Evolutionary conservation across 2,888 invertebrate genomes (phyloP), one percentile per base, ranked within the genome.

Genomic region (Himalopsyche japonica): DNA sequence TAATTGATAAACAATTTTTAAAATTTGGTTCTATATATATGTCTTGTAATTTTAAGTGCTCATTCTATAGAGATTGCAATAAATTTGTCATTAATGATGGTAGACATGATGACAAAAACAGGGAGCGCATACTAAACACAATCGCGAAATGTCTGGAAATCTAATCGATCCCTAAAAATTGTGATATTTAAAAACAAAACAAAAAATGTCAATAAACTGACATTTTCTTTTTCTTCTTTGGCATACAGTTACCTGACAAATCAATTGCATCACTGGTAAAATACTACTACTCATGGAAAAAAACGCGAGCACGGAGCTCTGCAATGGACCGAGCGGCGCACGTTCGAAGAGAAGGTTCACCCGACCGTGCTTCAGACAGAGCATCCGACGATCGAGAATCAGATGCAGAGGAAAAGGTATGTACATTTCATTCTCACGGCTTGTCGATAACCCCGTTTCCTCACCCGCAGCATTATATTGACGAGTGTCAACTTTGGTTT

Each of bases 201-300:
- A n/a, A n/a, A n/a, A n/a, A n/a, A n/a, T n/a, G n/a, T n/a, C n/a
- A n/a, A n/a, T n/a, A n/a, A n/a, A n/a, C n/a, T n/a, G n/a, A n/a
- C n/a, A n/a, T n/a, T n/a, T n/a, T n/a, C n/a, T n/a, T n/a, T n/a
- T 87, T 89, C 7, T 20, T 57, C 24, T 57, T 57, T 57, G 7
- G 91, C 81, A 8, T 20, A 32, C 91, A 98, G 98, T 92, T 99
- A 88, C 99, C 99, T 47, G 99, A 99, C 90, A 99, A 99, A 92
- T 96, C 98, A 79, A 98, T 99, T 89, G 97, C 98, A 78, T 97
- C 97, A 88, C 93, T 99, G 88, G 98, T 99, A 1, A 98, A 98
- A 91, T 98, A 98, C 90, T 99, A 99, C 91, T 99, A 99, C 90
- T 97, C 98, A 89, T 99, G 99, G 99, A 99, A 99, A 91, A 99